phyloP scores from a whole-genome alignment of 2,113 vertebrate genomes.

The Oncorhynchus nerka region DNA sequence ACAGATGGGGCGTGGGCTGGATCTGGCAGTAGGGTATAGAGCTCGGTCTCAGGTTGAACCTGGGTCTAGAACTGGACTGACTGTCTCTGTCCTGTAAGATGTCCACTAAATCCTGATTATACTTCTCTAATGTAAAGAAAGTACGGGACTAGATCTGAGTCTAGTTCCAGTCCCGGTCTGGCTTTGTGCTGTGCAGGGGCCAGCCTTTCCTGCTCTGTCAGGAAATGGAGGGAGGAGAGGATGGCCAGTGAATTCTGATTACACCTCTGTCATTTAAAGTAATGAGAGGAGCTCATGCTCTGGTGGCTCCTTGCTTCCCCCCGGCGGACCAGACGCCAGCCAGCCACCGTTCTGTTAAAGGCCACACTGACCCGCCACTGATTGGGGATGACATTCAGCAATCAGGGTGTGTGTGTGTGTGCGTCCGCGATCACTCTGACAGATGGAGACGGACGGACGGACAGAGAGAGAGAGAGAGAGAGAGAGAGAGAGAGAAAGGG shows the following conservation, averaged over 20 bases:
- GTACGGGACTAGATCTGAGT: not conserved
- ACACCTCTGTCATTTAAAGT: slow-evolving; percentile 62
- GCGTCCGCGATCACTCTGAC: not conserved
- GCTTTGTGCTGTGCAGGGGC: slow-evolving; percentile 14
- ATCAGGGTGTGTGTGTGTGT: not conserved
- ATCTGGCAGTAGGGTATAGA: too few relatives aligned
- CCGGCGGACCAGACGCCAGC: slow-evolving; percentile 9
- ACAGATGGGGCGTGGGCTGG: not conserved
- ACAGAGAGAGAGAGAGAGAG: too few relatives aligned
- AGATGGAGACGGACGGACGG: too few relatives aligned
- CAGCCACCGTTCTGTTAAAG: not conserved
- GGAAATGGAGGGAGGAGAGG: slow-evolving; percentile 33
- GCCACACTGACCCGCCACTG: not conserved
- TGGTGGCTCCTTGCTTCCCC: slow-evolving; percentile 48
- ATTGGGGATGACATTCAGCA: not conserved
- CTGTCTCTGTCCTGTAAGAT: not conserved
- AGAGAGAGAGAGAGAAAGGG: too few relatives aligned
- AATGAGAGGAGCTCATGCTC: slow-evolving; percentile 59
- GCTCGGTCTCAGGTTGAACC: not conserved
- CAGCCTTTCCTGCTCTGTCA: too few relatives aligned
- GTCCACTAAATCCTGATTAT: too few relatives aligned
- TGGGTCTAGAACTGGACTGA: not conserved
- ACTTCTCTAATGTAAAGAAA: too few relatives aligned
- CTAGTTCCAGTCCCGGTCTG: not conserved
- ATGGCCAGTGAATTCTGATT: slow-evolving; percentile 63